Conservation (phyloP, 1,140 invertebrate species). For the Sinella curviseta region DNA sequence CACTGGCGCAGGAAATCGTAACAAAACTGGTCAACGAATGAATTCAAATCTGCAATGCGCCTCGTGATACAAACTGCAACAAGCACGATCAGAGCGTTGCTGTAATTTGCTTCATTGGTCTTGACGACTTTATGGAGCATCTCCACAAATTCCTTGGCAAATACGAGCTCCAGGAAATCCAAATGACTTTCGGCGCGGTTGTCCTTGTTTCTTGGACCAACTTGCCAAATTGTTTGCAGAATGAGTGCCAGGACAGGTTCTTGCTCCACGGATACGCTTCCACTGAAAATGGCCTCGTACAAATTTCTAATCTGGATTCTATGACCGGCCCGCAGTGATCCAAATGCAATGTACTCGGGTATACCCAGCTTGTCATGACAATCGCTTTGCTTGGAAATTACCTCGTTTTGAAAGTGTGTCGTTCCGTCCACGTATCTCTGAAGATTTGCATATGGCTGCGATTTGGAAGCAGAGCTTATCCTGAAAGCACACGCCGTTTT, state of each 20-base stretch:
- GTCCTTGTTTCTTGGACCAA: not conserved
- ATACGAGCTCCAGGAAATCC: slow-evolving; percentile 2
- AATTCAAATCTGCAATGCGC: not conserved
- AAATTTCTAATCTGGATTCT: slow-evolving; percentile 38
- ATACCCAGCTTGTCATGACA: not conserved
- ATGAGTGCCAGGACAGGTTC: slow-evolving; percentile 37
- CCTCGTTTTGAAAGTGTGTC: not conserved
- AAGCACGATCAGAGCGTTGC: not conserved
- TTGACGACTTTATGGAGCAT: not conserved
- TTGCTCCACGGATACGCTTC: slow-evolving; percentile 24
- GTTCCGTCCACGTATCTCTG: slow-evolving; percentile 29
- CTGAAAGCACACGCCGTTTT: not conserved
- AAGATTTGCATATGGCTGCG: slow-evolving; percentile 22
- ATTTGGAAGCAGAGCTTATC: not conserved
- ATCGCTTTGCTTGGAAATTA: not conserved
- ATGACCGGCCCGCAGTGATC: slow-evolving; percentile 32
- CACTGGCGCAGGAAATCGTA: not conserved
- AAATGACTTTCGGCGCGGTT: slow-evolving; percentile 5
- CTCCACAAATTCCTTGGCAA: slow-evolving; percentile 18
- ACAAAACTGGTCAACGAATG: not conserved
- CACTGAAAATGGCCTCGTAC: slow-evolving; percentile 17
- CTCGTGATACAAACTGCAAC: not conserved
- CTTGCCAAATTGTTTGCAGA: slow-evolving; percentile 38
- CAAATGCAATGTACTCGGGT: slow-evolving; percentile 35
- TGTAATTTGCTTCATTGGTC: not conserved